Base-by-base conservation (phyloP, 2,888 invertebrate species). In the Seira musarum region DNA sequence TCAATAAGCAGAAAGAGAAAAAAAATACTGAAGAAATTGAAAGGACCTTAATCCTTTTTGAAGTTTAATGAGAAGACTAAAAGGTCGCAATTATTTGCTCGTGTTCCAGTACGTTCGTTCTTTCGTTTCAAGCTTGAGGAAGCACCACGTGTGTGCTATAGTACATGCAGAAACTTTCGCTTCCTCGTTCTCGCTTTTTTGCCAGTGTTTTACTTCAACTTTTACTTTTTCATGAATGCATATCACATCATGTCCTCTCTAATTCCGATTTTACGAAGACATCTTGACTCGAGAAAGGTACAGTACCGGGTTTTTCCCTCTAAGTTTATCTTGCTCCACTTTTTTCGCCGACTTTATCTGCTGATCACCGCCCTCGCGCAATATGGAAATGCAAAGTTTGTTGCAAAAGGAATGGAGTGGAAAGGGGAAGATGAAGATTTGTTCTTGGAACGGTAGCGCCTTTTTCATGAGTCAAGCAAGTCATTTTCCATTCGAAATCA, bases 1-100 rank as follows among this genome's bases (percentile, higher is more conserved):
- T 69, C 69, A 57, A 69, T 69, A 57, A 3, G 8, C 8, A 68
- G 67, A 5, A 2, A 30, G 30, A 30, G 8, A 30, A 8, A 30
- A 13, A 68, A 72, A 68, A 53, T 53, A 53, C 53, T 53, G 15
- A 30, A 53, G 53, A 53, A 73, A 63, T 67, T 46, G 66, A 69
- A 76, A 64, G 24, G 40, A 21, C 24, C 53, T 13, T 63, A 67
- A 69, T 69, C 76, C n/a, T 25, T 49, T 69, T 53, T 76, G 69
- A 65, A 61, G 40, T 76, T 69, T 69, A 69, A 76, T 76, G 66
- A 70, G 35, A 35, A 67, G 15, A 40, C 15, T 53, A 53, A 53
- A 53, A 25, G 60, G 61, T n/a, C 46, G 46, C 67, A 67, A 75
- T 75, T 75, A 75, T 75, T 75, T 67, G 61, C 73, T 66, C 46